phyloP scores from a whole-genome alignment of 2,113 vertebrate species.

The Hippocampus guttulatus region DNA sequence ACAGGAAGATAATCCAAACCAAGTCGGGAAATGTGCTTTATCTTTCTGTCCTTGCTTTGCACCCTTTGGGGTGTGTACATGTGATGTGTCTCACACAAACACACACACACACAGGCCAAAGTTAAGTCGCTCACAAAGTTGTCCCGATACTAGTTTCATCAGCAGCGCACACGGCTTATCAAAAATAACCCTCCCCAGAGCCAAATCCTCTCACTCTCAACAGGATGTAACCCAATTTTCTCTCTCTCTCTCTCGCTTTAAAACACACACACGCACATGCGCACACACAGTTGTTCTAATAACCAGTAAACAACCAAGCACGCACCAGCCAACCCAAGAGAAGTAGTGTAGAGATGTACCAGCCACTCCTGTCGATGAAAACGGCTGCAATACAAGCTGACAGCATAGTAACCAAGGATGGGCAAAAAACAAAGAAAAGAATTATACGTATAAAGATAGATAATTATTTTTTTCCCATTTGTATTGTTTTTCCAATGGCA shows the following conservation, averaged over 20 bases:
- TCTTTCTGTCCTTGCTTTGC: constrained; percentile 55
- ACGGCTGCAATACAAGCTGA: constrained; percentile 2
- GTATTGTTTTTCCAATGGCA: not conserved
- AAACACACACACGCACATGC: constrained; percentile 5
- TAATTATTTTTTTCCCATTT: not conserved
- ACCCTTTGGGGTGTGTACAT: constrained; percentile 27
- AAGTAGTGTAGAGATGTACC: constrained; percentile 14
- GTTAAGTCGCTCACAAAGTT: constrained; percentile 36
- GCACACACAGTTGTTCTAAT: constrained; percentile 33
- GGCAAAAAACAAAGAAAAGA: not conserved
- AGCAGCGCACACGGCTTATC: constrained; percentile 45
- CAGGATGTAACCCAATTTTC: constrained; percentile 56
- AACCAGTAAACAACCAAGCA: constrained; percentile 39
- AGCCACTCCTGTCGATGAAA: constrained; percentile 34
- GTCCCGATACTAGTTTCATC: constrained; percentile 42
- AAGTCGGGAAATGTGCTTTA: constrained; percentile 41
- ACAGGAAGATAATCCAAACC: constrained; percentile 52
- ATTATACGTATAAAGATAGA: too few species aligned
- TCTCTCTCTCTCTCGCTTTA: constrained; percentile 19
- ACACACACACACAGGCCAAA: constrained; percentile 24
- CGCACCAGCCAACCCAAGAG: constrained; percentile 17
- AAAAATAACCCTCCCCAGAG: constrained; percentile 56
- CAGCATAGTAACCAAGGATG: constrained; percentile 10
- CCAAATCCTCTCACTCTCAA: constrained; percentile 36
- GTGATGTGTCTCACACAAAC: not conserved